phyloP scores from a whole-genome alignment of 2,797 vertebrate species.

The Psittacula echo region DNA sequence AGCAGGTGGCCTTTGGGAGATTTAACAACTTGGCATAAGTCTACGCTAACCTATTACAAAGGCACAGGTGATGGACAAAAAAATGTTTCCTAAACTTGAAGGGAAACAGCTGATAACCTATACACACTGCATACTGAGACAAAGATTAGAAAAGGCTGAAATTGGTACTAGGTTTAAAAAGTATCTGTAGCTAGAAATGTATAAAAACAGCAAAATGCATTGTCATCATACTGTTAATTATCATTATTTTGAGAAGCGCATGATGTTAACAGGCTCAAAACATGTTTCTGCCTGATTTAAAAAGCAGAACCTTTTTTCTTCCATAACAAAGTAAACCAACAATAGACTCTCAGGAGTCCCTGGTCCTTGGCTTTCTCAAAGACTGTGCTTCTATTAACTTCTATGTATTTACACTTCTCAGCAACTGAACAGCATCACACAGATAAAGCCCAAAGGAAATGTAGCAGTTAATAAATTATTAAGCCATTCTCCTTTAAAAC shows the following conservation, averaged over 20 bases:
- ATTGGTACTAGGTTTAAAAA: neutral
- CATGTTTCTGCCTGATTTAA: neutral
- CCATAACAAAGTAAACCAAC: conserved; percentile 16
- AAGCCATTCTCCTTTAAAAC: conserved; percentile 60
- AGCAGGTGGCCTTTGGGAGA: neutral
- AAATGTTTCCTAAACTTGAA: neutral
- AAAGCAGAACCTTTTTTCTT: conserved; percentile 2
- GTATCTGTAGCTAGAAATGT: neutral
- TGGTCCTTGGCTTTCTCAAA: conserved; percentile 1
- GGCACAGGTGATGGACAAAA: neutral
- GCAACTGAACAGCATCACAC: conserved; percentile 58
- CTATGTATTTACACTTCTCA: conserved; percentile 58
- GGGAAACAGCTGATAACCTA: neutral
- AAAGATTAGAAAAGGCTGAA: neutral
- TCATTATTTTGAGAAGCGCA: neutral
- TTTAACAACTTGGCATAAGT: conserved; percentile 32
- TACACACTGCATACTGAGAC: neutral
- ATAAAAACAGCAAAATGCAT: neutral
- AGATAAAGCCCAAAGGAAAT: conserved; percentile 73
- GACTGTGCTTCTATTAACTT: conserved; percentile 35
- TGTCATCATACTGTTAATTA: neutral
- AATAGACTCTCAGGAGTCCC: conserved; percentile 29
- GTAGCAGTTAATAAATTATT: conserved; percentile 76
- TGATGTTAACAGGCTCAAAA: conserved; percentile 23
- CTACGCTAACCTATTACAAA: conserved; percentile 13